Base-by-base conservation (phyloP, 2,888 invertebrate genomes). In the Deilephila porcellus region DNA sequence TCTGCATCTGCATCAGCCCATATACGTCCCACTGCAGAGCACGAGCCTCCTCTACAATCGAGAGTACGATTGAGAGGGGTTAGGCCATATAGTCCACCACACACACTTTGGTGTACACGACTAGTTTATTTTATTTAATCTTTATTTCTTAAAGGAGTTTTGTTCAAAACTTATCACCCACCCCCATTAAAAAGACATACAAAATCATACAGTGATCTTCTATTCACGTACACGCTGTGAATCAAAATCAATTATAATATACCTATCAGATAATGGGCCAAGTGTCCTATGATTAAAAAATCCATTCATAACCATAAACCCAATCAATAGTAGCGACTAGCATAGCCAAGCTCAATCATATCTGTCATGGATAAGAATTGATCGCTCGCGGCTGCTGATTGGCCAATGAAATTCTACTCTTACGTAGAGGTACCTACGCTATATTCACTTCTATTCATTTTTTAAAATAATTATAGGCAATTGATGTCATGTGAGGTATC, bases 301-400 rank as follows among this genome's bases (percentile, higher is more conserved):
- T 25, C 20, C 8, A 45, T 45, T 64, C 4, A 63, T 63, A 45
- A 67, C 25, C 29, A 67, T 67, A 25, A 45, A 67, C 52, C 25
- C 67, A 25, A 25, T 14, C 20, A 67, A 67, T 45, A 45, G 52
- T 45, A 67, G 45, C 25, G 45, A 67, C 45, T 14, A 45, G 67
- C 67, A 45, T 56, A 37, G 20, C 20, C n/a, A 63, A 29, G 45
- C 45, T 60, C 52, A 59, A 72, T 72, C 59, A 56, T 37, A 59
- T 32, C 11, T 56, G 25, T 25, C 34, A 34, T 67, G 64, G 37
- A 37, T 34, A 32, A 59, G n/a, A 71, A 32, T 71, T n/a, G 59
- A 32, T 81, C 77, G 83, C 79, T 76, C 76, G 78, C 78, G 71
- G 45, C 45, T 74, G 70, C 73, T 75, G 74, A 80, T 77, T 74